Evolutionary conservation across 2,888 invertebrate genomes (phyloP), one percentile per base, ranked within the genome.

Genomic region (Dolichopus griseipennis): DNA sequence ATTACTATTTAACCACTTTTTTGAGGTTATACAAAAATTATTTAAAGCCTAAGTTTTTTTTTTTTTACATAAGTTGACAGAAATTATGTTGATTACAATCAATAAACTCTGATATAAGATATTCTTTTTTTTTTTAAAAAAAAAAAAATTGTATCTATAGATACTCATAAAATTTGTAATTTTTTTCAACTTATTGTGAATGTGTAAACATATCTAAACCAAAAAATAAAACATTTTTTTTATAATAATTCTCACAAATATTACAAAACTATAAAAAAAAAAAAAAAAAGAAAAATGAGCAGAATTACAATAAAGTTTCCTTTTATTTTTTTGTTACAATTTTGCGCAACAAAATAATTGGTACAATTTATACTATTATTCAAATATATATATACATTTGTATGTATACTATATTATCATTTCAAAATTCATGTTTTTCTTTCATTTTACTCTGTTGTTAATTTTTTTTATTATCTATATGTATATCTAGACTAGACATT

Each of bases 331-430:
- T 52, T n/a, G 52, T 52, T 52, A 52, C 52, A 52, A 52, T 18
- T 52, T 52, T 52, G 52, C 52, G 52, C 52, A 52, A 52, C 52
- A 52, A 52, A 52, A 52, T 52, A 52, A 52, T 52, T 52, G 52
- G 52, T 52, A 52, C 52, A 52, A 15, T 52, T 52, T 52, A 12
- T 52, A 27, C 27, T 27, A 52, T 52, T 52, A n/a, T 52, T 52
- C 18, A 18, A n/a, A 6, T n/a, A 52, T 52, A 18, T 52, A n/a
- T 41, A 12, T 52, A 12, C 52, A 6, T 52, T 52, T 3, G 9
- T 52, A 3, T 37, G 37, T 37, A 18, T 52, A 12, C 52, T 52
- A 18, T 12, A 2, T 18, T 52, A 52, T 52, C 52, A 52, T 52
- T 52, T 52, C 52, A 52, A 52, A 52, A 52, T 52, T 52, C 18